Percentiles rank a stretch among this genome's conserved stretches.
These are phyloP conservation scores for Motacilla alba DNA, from an alignment of 2,113 vertebrate genomes.

Conservation along the genomic window DNA sequence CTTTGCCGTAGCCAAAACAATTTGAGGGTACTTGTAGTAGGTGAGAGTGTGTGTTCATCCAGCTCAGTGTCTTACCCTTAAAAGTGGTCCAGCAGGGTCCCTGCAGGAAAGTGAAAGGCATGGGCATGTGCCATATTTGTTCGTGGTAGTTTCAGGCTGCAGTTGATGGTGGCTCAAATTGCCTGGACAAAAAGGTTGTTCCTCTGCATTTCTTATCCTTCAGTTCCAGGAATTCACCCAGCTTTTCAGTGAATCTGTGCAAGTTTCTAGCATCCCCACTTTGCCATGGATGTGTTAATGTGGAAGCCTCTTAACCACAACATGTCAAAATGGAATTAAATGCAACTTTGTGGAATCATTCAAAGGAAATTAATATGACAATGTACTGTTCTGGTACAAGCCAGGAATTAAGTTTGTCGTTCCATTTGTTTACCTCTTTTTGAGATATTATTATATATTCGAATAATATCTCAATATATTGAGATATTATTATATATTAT, in stretches of 20 bases:
- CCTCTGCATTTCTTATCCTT: background rate
- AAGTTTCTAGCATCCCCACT: background rate
- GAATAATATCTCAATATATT: too few relatives aligned
- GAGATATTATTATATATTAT: too few relatives aligned
- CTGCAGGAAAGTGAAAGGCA: background rate
- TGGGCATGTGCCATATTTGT: background rate
- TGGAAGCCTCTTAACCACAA: background rate
- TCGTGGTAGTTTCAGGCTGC: background rate
- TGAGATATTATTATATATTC: background rate
- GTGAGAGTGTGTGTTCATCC: background rate
- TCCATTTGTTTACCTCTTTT: background rate
- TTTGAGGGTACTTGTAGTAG: background rate
- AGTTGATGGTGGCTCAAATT: background rate
- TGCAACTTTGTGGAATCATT: background rate
- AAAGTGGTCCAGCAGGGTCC: background rate
- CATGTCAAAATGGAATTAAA: background rate
- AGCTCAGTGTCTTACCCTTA: background rate
- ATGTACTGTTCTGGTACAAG: background rate
- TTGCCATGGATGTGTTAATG: background rate
- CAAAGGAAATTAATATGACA: background rate
- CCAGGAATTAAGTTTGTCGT: background rate
- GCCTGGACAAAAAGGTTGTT: background rate
- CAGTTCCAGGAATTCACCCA: background rate
- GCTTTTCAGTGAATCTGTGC: background rate
- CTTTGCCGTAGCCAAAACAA: background rate